phyloP scores from a whole-genome alignment of 2,888 invertebrate species.

The Archips crataeganus region DNA sequence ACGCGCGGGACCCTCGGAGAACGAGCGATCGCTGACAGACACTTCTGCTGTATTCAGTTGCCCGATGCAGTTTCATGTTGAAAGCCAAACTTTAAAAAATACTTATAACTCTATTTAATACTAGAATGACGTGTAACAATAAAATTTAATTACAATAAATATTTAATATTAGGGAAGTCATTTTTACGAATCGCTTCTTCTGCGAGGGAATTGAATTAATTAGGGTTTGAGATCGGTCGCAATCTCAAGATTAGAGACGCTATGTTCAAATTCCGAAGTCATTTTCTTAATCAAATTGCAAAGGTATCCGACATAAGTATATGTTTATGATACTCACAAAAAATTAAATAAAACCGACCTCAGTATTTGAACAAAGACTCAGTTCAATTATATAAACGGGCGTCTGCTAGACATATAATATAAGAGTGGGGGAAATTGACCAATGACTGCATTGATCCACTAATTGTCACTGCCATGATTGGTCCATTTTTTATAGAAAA shows the following conservation, averaged over 20 bases:
- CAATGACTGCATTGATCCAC: constrained; percentile 81
- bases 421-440: constrained; percentile 80
- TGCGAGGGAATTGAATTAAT: constrained; percentile 77
- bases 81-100: constrained; percentile 24
- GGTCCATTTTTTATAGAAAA: constrained; percentile 82
- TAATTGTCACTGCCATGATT: constrained; percentile 82
- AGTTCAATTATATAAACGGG: constrained; percentile 69
- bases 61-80: constrained; percentile 27
- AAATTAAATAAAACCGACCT: constrained; percentile 34
- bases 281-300: not conserved
- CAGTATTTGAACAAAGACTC: constrained; percentile 74
- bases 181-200: constrained; percentile 83
- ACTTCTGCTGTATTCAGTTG: constrained; percentile 33
- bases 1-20: constrained; percentile 79
- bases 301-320: not conserved
- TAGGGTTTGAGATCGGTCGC: constrained; percentile 75
- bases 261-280: constrained; percentile 66
- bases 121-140: constrained; percentile 64
- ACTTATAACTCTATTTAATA: constrained; percentile 54
- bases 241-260: constrained; percentile 81
- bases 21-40: constrained; percentile 69
- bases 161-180: constrained; percentile 73
- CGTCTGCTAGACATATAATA: constrained; percentile 82
- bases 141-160: constrained; percentile 58
- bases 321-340: not conserved